Evolutionary conservation across 2,888 invertebrate genomes (phyloP).

Genomic region (Eilema caniola): DNA sequence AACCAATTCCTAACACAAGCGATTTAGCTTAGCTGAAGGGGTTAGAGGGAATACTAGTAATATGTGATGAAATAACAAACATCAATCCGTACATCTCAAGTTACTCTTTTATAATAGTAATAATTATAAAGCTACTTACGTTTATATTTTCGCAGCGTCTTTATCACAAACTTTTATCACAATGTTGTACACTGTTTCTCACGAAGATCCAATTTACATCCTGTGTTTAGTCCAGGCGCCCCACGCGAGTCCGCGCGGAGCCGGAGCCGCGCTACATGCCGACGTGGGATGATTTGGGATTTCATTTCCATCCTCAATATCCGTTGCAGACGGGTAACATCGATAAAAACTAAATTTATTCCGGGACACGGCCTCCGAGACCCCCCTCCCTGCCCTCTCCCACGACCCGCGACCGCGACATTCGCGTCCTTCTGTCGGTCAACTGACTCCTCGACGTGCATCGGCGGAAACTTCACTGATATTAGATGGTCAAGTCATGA

Average conservation of each 20-base stretch:
- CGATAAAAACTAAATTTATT: slow-evolving; percentile 60
- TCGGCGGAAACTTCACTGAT: too few species aligned
- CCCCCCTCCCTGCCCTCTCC: background rate
- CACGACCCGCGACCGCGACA: background rate
- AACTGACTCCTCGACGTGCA: background rate
- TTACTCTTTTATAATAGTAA: too few species aligned
- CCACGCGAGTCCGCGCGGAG: background rate
- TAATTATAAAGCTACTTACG: too few species aligned
- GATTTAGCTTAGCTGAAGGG: too few species aligned
- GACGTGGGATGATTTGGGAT: slow-evolving; percentile 36
- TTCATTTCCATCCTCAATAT: slow-evolving; percentile 61
- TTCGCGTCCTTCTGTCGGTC: background rate
- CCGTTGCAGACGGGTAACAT: slow-evolving; percentile 45
- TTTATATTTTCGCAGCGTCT: too few species aligned
- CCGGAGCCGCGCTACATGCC: too few species aligned
- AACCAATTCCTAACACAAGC: too few species aligned
- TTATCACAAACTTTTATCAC: background rate
- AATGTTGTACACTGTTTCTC: background rate
- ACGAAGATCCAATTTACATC: background rate
- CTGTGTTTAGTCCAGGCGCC: background rate
- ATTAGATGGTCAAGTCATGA: too few species aligned
- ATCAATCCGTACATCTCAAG: too few species aligned
- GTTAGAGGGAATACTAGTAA: too few species aligned
- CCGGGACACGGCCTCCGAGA: slow-evolving; percentile 29
- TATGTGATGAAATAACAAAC: too few species aligned